phyloP scores from a whole-genome alignment of 2,888 invertebrate genomes.

The Pantelozetes paolii region DNA sequence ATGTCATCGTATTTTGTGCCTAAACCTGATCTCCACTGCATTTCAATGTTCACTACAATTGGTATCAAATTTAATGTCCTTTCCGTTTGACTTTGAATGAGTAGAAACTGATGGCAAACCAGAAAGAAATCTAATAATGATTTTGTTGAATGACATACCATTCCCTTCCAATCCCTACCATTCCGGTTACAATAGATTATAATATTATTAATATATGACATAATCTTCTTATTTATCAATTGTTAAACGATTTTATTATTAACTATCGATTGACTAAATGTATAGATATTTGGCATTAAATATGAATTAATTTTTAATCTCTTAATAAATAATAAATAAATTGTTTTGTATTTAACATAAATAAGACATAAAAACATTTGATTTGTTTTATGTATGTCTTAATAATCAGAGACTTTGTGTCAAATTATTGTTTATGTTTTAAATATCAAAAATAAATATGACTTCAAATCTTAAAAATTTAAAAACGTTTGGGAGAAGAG shows the following conservation, averaged over 20 bases:
- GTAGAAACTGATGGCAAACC: neutral
- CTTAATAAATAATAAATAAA: too few relatives aligned
- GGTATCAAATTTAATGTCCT: neutral
- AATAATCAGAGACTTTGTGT: neutral
- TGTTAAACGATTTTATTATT: too few relatives aligned
- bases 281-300: too few relatives aligned
- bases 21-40: neutral
- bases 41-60: neutral
- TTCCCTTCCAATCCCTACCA: neutral
- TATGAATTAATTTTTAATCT: too few relatives aligned
- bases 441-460: neutral
- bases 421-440: neutral
- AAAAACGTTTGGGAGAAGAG: neutral
- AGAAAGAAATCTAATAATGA: conserved; percentile 2
- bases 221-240: too few relatives aligned
- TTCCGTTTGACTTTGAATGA: neutral
- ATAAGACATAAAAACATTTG: too few relatives aligned
- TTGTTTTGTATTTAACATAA: too few relatives aligned
- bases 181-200: neutral
- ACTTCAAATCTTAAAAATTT: neutral
- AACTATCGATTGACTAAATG: too few relatives aligned
- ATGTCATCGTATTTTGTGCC: neutral
- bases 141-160: neutral
- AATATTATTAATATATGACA: too few relatives aligned
- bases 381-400: too few relatives aligned